Base-by-base conservation (phyloP, 2,113 vertebrate genomes). In the Nansenia antarctica region DNA sequence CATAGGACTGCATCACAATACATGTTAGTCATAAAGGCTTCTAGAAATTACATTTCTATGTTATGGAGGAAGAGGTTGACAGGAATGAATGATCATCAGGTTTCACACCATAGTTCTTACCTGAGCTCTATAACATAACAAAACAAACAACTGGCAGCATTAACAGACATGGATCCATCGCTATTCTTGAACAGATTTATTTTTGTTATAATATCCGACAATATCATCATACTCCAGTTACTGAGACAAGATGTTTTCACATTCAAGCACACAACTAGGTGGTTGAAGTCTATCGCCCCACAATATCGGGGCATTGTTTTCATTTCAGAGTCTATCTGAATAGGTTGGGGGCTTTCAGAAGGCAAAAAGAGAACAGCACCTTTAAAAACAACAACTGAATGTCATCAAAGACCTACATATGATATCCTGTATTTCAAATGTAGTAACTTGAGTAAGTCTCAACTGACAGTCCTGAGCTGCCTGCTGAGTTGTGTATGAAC, bases 221-320 rank as follows among this genome's bases (percentile, higher is more conserved):
- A 82, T 72, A 85, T 80, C n/a, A n/a, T n/a, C 79, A 77, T 79
- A 70, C 74, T 86, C 80, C 79, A 86, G 80, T 84, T 86, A 76
- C 29, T 84, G 81, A 88, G 77, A 85, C 71, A 72, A 72, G 78
- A 85, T 87, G 79, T 80, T 84, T 86, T 90, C 82, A 90, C 87
- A 90, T 89, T 90, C 77, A 87, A 85, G 83, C 86, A 87, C 84
- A 90, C 73, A 65, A 37, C 58, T 69, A 70, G 54, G 59, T 47
- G 53, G 52, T 65, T n/a, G n/a, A n/a, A n/a, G n/a, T 65, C 61
- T 30, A 70, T 15, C 22, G 80, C 82, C 83, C 45, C 45, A 49
- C 45, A 49, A 22, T 8, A 49, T 49, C 18, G 45, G 45, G 20
- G 45, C 20, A 49, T n/a, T n/a, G n/a, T n/a, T n/a, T 49, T 85